Evolutionary conservation across 1,140 invertebrate genomes (phyloP).

Genomic region (Brachionus asplanchnoidis): DNA sequence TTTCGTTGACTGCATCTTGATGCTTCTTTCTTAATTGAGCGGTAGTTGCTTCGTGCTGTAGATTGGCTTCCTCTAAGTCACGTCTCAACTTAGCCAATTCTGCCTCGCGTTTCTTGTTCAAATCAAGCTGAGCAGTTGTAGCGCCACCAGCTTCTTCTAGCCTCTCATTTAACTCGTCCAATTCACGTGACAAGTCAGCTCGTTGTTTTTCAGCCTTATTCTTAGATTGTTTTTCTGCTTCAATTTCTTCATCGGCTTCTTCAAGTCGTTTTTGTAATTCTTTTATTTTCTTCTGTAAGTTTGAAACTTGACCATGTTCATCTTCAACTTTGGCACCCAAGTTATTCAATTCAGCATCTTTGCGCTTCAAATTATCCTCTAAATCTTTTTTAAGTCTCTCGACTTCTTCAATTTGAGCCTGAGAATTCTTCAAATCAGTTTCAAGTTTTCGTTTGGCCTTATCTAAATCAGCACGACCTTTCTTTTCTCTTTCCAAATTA

Average conservation of each 20-base stretch:
- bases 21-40: conserved; percentile 96
- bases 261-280: conserved; percentile 79
- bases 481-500: conserved; percentile 95
- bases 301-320: conserved; percentile 86
- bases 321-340: conserved; percentile 93
- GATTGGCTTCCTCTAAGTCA: conserved; percentile 94
- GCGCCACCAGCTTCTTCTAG: conserved; percentile 97
- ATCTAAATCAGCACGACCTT: conserved; percentile 91
- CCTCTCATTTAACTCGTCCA: conserved; percentile 92
- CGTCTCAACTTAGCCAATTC: conserved; percentile 94
- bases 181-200: conserved; percentile 85
- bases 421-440: conserved; percentile 96
- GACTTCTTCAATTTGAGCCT: conserved; percentile 92
- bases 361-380: conserved; percentile 71
- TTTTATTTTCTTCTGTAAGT: conserved; percentile 98
- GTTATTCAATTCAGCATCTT: conserved; percentile 91
- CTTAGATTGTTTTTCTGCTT: conserved; percentile 88
- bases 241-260: conserved; percentile 93
- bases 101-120: conserved; percentile 98
- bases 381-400: conserved; percentile 96
- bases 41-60: conserved; percentile 92
- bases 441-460: conserved; percentile 87
- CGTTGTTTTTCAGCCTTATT: conserved; percentile 84
- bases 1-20: conserved; percentile 90
- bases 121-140: conserved; percentile 93